These are phyloP conservation scores for Anguilla pacifica DNA, from an alignment of 2,797 vertebrate species.

Conservation along the genomic window DNA sequence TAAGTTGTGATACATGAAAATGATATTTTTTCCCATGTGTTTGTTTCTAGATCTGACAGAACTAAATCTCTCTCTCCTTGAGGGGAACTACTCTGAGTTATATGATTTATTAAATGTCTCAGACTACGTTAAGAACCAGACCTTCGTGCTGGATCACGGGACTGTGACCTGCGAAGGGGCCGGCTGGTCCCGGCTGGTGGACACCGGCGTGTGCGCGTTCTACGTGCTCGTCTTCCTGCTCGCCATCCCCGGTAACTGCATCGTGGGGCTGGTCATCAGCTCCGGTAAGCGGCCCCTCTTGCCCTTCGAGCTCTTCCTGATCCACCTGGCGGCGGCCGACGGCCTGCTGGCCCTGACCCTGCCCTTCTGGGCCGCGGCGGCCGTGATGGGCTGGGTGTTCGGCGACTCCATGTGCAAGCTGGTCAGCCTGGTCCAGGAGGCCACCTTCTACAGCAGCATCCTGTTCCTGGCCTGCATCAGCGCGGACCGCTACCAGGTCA, in stretches of 20 bases:
- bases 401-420: conserved; percentile 67
- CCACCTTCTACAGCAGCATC: conserved; percentile 74
- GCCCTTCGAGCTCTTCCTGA: conserved; percentile 71
- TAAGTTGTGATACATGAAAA: background rate
- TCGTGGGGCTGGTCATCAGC: conserved; percentile 66
- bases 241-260: conserved; percentile 69
- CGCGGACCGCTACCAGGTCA: conserved; percentile 71
- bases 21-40: background rate
- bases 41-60: conserved; percentile 47
- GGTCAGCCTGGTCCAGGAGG: conserved; percentile 64
- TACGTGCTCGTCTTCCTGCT: conserved; percentile 65
- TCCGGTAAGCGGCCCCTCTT: conserved; percentile 51
- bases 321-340: conserved; percentile 68
- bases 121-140: conserved; percentile 36
- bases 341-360: conserved; percentile 66
- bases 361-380: conserved; percentile 67
- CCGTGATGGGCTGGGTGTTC: conserved; percentile 65
- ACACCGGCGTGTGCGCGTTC: conserved; percentile 44
- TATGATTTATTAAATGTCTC: conserved; percentile 59
- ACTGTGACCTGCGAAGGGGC: conserved; percentile 54
- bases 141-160: conserved; percentile 32
- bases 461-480: conserved; percentile 74
- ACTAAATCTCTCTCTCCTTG: conserved; percentile 37
- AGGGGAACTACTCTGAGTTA: conserved; percentile 37
- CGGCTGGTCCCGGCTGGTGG: conserved; percentile 17